phyloP scores from a whole-genome alignment of 1,140 invertebrate genomes.

The Drosophila tropicalis region DNA sequence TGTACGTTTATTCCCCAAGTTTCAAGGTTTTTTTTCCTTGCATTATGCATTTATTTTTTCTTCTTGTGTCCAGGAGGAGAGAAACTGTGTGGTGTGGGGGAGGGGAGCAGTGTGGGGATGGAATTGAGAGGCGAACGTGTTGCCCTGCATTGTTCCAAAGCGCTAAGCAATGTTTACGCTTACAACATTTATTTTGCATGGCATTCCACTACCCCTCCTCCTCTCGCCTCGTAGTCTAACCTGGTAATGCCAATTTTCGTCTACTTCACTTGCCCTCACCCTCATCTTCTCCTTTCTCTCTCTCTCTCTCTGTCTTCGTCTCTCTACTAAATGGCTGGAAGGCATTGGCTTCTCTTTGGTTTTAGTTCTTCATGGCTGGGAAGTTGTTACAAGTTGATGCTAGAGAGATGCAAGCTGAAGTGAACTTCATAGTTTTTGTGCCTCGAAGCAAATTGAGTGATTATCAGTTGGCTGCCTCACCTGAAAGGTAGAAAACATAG shows the following conservation, averaged over 20 bases:
- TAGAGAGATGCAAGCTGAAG: conserved; percentile 26
- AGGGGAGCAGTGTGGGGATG: conserved; percentile 20
- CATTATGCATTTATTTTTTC: conserved; percentile 67
- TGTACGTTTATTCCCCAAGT: conserved; percentile 27
- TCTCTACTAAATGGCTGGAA: conserved; percentile 54
- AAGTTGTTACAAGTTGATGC: conserved; percentile 56
- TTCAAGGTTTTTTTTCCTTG: conserved; percentile 30
- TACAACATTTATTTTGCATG: conserved; percentile 80
- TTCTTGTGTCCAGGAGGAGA: background rate
- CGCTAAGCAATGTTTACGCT: conserved; percentile 74
- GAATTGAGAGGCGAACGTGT: conserved; percentile 21
- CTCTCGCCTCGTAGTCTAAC: background rate
- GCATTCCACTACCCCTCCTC: conserved; percentile 28
- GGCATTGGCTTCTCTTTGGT: conserved; percentile 61
- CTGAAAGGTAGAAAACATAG: conserved; percentile 20
- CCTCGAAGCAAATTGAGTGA: conserved; percentile 75
- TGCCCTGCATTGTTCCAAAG: conserved; percentile 57
- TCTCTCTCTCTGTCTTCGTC: background rate
- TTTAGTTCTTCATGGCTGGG: conserved; percentile 4
- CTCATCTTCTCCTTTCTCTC: background rate
- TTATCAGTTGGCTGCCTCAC: conserved; percentile 74
- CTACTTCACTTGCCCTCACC: conserved; percentile 56
- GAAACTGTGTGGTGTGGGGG: background rate
- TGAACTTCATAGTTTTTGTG: conserved; percentile 75
- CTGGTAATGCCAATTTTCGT: conserved; percentile 70